Evolutionary conservation across 1,140 invertebrate species (phyloP).

Genomic region (Micrasema minimum): DNA sequence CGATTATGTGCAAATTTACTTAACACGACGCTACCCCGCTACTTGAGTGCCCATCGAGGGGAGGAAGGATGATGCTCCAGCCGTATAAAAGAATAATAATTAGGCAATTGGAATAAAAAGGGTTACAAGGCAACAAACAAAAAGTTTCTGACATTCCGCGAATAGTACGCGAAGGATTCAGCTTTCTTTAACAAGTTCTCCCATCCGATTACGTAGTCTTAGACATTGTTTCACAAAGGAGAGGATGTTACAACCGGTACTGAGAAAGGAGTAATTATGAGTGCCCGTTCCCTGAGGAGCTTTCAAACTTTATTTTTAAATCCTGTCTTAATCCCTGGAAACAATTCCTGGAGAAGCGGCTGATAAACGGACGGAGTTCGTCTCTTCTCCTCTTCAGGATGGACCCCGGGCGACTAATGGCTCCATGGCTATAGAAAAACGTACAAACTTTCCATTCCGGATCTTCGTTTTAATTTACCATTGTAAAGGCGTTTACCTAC

Average conservation of each 20-base stretch:
- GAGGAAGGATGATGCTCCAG: constrained; percentile 40
- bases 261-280: constrained; percentile 48
- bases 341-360: constrained; percentile 39
- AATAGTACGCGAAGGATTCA: constrained; percentile 48
- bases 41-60: constrained; percentile 34
- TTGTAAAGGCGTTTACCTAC: constrained; percentile 24
- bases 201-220: constrained; percentile 51
- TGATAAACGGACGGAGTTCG: constrained; percentile 36
- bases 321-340: constrained; percentile 49
- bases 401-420: constrained; percentile 30
- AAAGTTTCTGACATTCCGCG: constrained; percentile 51
- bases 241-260: constrained; percentile 48
- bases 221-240: constrained; percentile 53
- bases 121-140: constrained; percentile 43
- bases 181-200: constrained; percentile 50
- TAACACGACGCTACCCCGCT: constrained; percentile 43
- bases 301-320: constrained; percentile 53
- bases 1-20: constrained; percentile 55
- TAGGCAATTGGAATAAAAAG: constrained; percentile 45
- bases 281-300: constrained; percentile 37
- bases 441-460: constrained; percentile 30
- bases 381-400: not conserved
- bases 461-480: constrained; percentile 42
- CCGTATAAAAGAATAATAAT: constrained; percentile 53
- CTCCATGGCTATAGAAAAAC: constrained; percentile 42